Evolutionary conservation across 2,888 invertebrate species (phyloP), one percentile per base, ranked within the genome.

Genomic region (Lingula anatina): DNA sequence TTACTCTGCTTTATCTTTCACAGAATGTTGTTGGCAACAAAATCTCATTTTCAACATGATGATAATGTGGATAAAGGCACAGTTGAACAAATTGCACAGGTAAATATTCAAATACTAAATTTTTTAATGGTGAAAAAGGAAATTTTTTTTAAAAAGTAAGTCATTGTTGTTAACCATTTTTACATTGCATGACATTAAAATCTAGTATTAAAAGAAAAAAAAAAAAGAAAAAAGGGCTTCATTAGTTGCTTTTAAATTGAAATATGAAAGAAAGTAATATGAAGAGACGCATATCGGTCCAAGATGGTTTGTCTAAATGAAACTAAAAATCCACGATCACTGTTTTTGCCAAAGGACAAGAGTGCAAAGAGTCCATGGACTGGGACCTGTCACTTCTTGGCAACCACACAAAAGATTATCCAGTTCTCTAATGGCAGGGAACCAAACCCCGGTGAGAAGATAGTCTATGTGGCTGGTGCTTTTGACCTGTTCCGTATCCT

Each of bases 391-490:
- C 94, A 96, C 79, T 99, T 99, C 79, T 80, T 99, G 62, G 95
- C 97, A 0, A 96, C 97, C 21, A 89, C 91, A 20, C 88, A 90
- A 73, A 91, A 91, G 76, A 94, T 95, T 51, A 89, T 90, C 62
- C 91, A 94, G 77, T 97, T 97, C 75, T 91, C 81, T 2, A 77
- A 77, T 49, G 80, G 80, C 24, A 76, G 75, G 45, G 78, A 78
- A 47, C 80, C 81, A 18, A 74, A 77, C 52, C 78, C 77, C 45
- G 64, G 65, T 15, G 82, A 83, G 61, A 76, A 73, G 60, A 86
- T 90, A 63, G 88, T 97, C 0, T 99, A 99, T 76, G 94, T 95
- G 3, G 92, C 93, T 12, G 99, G 99, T 20, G 95, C 97, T 5
- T 99, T 94, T 77, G 99, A 99, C 80, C 82, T 99, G 43, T 97